These are phyloP conservation scores for Nipponia nippon DNA, from an alignment of 2,113 vertebrate genomes.

Conservation along the genomic window DNA sequence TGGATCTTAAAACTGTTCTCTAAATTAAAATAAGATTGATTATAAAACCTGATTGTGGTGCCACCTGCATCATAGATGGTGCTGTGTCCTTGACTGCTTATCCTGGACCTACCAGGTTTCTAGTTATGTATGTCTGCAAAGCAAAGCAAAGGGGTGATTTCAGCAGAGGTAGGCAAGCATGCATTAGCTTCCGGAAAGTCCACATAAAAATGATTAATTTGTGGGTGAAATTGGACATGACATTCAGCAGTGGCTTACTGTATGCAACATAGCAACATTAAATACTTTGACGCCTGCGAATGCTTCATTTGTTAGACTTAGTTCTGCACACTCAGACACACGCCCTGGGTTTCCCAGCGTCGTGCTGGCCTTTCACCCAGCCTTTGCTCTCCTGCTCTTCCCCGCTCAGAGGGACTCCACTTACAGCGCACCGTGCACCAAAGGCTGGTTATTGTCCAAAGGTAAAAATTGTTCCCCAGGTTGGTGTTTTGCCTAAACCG, in stretches of 20 bases:
- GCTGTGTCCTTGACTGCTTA: background rate
- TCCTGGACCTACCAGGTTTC: background rate
- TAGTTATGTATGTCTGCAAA: background rate
- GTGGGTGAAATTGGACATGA: background rate
- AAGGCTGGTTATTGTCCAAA: background rate
- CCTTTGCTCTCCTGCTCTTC: background rate
- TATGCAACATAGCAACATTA: background rate
- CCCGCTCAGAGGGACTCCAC: fast-evolving
- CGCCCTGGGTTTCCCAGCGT: background rate
- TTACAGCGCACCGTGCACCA: fast-evolving
- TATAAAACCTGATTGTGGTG: background rate
- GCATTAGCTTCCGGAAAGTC: background rate
- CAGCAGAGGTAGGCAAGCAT: background rate
- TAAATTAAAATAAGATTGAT: background rate
- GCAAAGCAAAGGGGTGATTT: background rate
- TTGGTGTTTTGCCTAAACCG: background rate
- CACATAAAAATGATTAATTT: background rate
- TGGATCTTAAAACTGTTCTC: background rate
- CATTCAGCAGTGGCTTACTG: background rate
- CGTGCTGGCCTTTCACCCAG: background rate
- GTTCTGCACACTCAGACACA: background rate
- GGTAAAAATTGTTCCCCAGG: background rate
- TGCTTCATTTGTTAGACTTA: background rate
- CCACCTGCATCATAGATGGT: background rate
- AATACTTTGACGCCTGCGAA: background rate